These are phyloP conservation scores for Nesogale talazaci DNA, from an alignment of 2,113 vertebrate species.

Conservation along the genomic window DNA sequence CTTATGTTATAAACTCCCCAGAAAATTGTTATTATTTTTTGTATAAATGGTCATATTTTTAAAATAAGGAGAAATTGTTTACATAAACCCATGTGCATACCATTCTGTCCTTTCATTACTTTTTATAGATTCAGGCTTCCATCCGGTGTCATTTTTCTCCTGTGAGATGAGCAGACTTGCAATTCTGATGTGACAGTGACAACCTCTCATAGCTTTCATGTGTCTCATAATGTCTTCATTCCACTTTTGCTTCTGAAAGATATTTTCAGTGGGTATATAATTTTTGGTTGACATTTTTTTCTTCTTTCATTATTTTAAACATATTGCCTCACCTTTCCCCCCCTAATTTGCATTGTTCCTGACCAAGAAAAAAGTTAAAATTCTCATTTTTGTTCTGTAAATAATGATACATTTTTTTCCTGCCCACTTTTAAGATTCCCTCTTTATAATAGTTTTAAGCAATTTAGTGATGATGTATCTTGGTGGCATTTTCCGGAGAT, in stretches of 20 bases:
- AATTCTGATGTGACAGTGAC: not conserved
- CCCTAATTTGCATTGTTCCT: not conserved
- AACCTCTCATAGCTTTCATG: not conserved
- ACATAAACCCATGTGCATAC: not conserved
- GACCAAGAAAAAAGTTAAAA: not conserved
- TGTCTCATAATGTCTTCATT: not conserved
- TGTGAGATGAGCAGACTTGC: not conserved
- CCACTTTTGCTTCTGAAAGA: not conserved
- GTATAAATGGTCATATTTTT: not conserved
- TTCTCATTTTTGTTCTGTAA: not conserved
- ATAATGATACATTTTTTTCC: not conserved
- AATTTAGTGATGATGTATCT: not conserved
- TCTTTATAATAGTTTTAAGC: not conserved
- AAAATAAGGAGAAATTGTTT: not conserved
- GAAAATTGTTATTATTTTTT: not conserved
- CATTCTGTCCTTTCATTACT: not conserved
- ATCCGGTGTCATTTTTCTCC: not conserved
- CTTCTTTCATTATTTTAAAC: not conserved
- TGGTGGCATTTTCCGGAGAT: not conserved
- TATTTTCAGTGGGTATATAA: not conserved
- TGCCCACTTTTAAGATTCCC: not conserved
- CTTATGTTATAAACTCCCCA: not conserved
- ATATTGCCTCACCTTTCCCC: not conserved
- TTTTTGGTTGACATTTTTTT: not conserved
- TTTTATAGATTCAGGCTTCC: not conserved